phyloP scores from a whole-genome alignment of 1,140 invertebrate genomes.

The Belonocnema kinseyi region DNA sequence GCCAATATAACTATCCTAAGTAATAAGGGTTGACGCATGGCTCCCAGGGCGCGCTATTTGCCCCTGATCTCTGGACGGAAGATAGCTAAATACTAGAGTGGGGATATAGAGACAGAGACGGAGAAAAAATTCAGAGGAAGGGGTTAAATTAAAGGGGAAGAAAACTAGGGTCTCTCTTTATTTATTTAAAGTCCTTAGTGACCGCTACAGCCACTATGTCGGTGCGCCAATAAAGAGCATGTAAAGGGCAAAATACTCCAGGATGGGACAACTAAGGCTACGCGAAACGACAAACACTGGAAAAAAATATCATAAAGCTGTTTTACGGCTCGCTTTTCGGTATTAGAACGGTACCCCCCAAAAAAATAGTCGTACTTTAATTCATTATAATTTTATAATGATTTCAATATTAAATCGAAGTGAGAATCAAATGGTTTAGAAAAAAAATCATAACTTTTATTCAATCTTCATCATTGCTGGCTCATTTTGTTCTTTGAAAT shows the following conservation, averaged over 20 bases:
- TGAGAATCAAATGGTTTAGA: too few relatives aligned
- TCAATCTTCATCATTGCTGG: too few relatives aligned
- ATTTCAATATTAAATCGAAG: too few relatives aligned
- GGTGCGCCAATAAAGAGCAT: neutral
- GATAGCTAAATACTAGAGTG: slow-evolving; percentile 36
- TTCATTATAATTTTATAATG: too few relatives aligned
- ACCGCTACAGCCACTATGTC: slow-evolving; percentile 33
- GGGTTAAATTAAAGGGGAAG: slow-evolving; percentile 32
- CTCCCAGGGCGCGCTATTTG: slow-evolving; percentile 50
- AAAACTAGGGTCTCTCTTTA: slow-evolving; percentile 38
- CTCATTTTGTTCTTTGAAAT: too few relatives aligned
- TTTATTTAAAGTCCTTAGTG: slow-evolving; percentile 45
- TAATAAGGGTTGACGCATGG: slow-evolving; percentile 61
- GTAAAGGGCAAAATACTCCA: neutral
- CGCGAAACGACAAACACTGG: neutral
- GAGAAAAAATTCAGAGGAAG: neutral
- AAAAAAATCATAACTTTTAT: too few relatives aligned
- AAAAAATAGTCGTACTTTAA: too few relatives aligned
- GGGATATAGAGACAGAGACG: neutral
- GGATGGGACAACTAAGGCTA: neutral
- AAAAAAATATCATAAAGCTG: neutral
- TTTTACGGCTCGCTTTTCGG: too few relatives aligned
- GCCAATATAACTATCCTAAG: slow-evolving; percentile 57
- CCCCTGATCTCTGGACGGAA: slow-evolving; percentile 46
- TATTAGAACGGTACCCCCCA: too few relatives aligned